Base-by-base conservation (phyloP, 2,113 vertebrate genomes). In the Origma solitaria region DNA sequence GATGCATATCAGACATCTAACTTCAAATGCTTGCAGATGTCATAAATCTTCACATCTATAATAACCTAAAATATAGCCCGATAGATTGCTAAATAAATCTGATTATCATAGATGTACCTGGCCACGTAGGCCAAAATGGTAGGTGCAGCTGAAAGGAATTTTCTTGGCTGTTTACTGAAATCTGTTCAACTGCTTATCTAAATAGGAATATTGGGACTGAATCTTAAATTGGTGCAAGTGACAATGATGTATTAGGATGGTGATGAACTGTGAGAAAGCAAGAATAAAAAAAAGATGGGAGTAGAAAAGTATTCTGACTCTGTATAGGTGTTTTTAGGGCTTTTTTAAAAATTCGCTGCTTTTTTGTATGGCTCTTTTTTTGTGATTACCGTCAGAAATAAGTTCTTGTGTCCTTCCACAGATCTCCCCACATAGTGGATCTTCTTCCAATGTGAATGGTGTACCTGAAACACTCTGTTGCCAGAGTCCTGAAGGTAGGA, bases 401-500 rank as follows among this genome's bases (percentile, higher is more conserved):
- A 50, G 6, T 49, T 49, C 6, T 88, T 45, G 24, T 22, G 6
- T 96, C 24, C 64, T 68, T 64, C 90, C 79, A 68, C 95, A 99
- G 99, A 97, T 98, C 73, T 95, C 98, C 92, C 95, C 97, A 3
- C 98, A 98, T 51, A 98, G 98, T 81, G 97, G 97, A 57, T 99
- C 98, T 30, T 97, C 97, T 28, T 97, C 98, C 83, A 99, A 98
- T 83, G 97, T 98, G 77, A 99, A 99, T 6, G 98, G 98, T 82
- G 97, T 98, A 83, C 93, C 98, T 71, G 98, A 99, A 40, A 88
- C 97, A n/a, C 97, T 95, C 28, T 97, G 83, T 45, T 98, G 96
- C 77, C 82, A 98, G 86, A 99, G 98, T 94, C 98, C 98, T 2
- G 99, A 99, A 98, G 99, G 99, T 99, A 98, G 58, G 77, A 53